A percentile compares a stretch with the other conserved stretches of the same genome.
phyloP scores from a whole-genome alignment of 2,888 invertebrate species.

The Dugesia japonica region DNA sequence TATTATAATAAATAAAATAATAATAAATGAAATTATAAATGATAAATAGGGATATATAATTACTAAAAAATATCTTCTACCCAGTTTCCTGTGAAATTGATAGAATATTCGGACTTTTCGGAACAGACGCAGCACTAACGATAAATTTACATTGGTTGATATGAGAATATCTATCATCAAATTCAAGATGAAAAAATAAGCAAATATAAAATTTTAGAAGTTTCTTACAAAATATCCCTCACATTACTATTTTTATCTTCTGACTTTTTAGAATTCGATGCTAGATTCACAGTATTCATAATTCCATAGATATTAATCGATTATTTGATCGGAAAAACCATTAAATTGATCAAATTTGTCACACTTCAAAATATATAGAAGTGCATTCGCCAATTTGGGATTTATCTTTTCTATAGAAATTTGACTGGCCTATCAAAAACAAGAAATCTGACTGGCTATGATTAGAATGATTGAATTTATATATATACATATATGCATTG shows the following conservation, averaged over 20 bases:
- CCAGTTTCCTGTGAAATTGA: slow-evolving; percentile 3
- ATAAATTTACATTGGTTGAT: slow-evolving; percentile 20
- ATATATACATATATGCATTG: background rate
- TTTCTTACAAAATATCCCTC: background rate
- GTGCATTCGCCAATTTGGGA: background rate
- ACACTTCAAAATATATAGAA: slow-evolving; percentile 5
- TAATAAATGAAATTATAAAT: too few relatives aligned
- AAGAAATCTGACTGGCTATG: background rate
- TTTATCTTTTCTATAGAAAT: background rate
- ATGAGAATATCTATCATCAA: slow-evolving; percentile 1
- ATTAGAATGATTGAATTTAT: background rate
- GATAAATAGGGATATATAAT: too few relatives aligned
- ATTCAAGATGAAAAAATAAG: background rate
- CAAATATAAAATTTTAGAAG: background rate
- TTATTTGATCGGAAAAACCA: background rate
- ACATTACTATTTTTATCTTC: slow-evolving; percentile 15
- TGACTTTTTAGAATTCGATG: slow-evolving; percentile 1
- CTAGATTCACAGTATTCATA: slow-evolving; percentile 7
- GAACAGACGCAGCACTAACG: background rate
- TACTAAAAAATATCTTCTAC: background rate
- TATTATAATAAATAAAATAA: too few relatives aligned
- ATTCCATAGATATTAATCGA: background rate
- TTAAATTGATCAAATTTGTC: background rate
- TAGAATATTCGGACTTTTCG: slow-evolving; percentile 5
- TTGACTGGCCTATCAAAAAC: background rate